phyloP scores from a whole-genome alignment of 2,888 invertebrate species.

The Eremobia ochroleuca region DNA sequence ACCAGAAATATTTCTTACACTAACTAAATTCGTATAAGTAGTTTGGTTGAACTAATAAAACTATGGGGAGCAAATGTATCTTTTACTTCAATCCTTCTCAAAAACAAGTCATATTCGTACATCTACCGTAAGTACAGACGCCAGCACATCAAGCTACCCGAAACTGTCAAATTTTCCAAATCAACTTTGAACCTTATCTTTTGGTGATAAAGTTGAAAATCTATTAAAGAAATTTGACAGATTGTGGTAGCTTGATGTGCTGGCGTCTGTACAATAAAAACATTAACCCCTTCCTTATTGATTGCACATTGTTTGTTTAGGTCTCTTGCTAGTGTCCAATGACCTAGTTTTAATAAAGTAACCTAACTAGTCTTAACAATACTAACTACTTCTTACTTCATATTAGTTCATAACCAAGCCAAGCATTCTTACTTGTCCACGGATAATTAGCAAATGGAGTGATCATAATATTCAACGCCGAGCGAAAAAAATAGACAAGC shows the following conservation, averaged over 20 bases:
- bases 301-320: constrained; percentile 32
- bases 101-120: not conserved
- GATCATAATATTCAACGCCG: not conserved
- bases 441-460: constrained; percentile 15
- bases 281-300: constrained; percentile 1
- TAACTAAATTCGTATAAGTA: not conserved
- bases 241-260: too few relatives aligned
- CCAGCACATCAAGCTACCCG: too few relatives aligned
- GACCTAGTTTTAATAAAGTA: constrained; percentile 50
- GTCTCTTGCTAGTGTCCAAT: constrained; percentile 2
- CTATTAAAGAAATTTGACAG: too few relatives aligned
- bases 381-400: constrained; percentile 46
- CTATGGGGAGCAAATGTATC: not conserved
- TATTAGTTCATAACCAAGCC: not conserved
- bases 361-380: constrained; percentile 51
- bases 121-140: too few relatives aligned
- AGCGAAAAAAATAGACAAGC: not conserved
- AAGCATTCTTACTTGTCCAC: constrained; percentile 4
- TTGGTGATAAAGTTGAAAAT: too few relatives aligned
- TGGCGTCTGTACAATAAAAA: constrained; percentile 29
- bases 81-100: too few relatives aligned
- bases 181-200: too few relatives aligned
- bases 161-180: too few relatives aligned
- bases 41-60: not conserved
- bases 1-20: not conserved